Evolutionary conservation across 2,888 invertebrate species (phyloP).

Genomic region (Barypeithes pellucidus): DNA sequence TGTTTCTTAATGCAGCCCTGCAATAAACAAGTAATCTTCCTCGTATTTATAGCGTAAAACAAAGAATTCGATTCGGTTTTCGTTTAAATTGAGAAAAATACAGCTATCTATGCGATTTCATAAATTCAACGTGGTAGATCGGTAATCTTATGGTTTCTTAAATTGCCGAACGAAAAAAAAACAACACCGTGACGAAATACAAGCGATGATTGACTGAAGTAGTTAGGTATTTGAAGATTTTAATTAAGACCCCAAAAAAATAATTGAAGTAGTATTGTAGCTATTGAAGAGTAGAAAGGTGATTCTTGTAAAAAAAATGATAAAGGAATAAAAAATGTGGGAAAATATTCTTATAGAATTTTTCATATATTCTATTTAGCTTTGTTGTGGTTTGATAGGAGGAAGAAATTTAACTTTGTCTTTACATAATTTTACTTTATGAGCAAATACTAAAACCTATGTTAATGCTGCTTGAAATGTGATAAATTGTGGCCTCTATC

Average conservation of each 20-base stretch:
- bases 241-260: slow-evolving; percentile 36
- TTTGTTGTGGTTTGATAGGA: background rate
- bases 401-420: no score
- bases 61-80: slow-evolving; percentile 42
- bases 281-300: slow-evolving; percentile 13
- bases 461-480: no score
- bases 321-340: background rate
- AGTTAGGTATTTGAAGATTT: slow-evolving; percentile 43
- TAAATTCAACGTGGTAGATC: slow-evolving; percentile 40
- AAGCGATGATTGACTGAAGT: slow-evolving; percentile 31
- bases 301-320: background rate
- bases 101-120: slow-evolving; percentile 39
- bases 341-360: background rate
- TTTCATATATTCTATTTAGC: background rate
- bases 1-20: slow-evolving; percentile 7
- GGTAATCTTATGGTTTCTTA: slow-evolving; percentile 34
- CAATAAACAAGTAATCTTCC: slow-evolving; percentile 3
- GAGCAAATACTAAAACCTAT: no score
- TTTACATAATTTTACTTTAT: no score
- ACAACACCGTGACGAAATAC: slow-evolving; percentile 12
- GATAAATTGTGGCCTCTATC: no score
- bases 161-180: slow-evolving; percentile 26
- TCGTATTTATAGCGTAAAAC: slow-evolving; percentile 35
- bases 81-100: slow-evolving; percentile 37
- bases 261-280: slow-evolving; percentile 24